Conservation (phyloP, 2,797 vertebrate genomes). For the Phrynocephalus vlangalii region DNA sequence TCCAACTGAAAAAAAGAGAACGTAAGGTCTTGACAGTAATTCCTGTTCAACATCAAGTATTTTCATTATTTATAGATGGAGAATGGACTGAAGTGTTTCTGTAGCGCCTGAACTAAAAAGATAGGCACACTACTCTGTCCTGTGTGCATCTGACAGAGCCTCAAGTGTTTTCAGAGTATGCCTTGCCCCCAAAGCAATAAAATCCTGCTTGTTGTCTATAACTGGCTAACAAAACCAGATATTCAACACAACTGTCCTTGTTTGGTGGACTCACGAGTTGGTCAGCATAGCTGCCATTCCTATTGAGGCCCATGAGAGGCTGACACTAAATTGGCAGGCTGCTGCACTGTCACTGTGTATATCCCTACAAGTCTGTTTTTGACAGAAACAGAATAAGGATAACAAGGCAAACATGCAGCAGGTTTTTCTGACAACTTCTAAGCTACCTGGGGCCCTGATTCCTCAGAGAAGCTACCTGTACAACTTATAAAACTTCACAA, state of each 20-base stretch:
- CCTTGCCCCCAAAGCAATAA: constrained; percentile 56
- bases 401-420: constrained; percentile 34
- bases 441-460: neutral
- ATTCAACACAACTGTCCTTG: constrained; percentile 26
- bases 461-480: neutral
- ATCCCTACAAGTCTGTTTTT: constrained; percentile 13
- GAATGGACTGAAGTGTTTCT: constrained; percentile 29
- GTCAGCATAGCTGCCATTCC: neutral
- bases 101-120: neutral
- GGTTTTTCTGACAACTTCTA: constrained; percentile 16
- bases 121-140: neutral
- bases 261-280: constrained; percentile 4
- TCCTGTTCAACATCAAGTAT: neutral
- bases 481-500: neutral
- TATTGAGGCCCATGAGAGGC: neutral
- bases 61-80: constrained; percentile 34
- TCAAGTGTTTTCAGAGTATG: constrained; percentile 37
- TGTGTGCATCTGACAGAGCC: constrained; percentile 23
- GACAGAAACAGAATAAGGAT: constrained; percentile 14
- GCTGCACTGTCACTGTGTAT: constrained; percentile 50
- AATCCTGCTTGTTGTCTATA: constrained; percentile 60
- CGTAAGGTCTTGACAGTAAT: neutral
- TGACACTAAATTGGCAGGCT: constrained; percentile 38
- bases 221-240: constrained; percentile 58
- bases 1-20: neutral